Evolutionary conservation across 53 echinoderm and acorn worm genomes (phyloP), one percentile per base, ranked within the genome.

Genomic region (Paracentrotus lividus): DNA sequence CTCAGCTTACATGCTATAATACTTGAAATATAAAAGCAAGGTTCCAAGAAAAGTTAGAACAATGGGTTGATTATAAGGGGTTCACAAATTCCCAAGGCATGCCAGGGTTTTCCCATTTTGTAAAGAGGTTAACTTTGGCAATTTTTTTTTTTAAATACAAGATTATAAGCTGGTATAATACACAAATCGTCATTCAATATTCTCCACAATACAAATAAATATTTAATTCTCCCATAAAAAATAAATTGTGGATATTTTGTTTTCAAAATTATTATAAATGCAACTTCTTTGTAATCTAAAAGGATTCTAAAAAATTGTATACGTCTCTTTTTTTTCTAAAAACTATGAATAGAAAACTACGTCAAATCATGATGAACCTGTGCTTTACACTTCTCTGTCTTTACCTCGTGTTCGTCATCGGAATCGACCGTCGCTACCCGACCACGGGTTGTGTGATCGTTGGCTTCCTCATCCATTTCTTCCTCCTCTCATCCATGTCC

Each of bases 311-410:
- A 8, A 26, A 7, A 5, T 24, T n/a, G 0, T 12, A 1, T 5
- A 8, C 27, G 64, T 7, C 3, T 10, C 38, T 0, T 77, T 8
- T 31, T n/a, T 6, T 42, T 36, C 29, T 53, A 53, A 10, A 53
- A 53, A 34, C 16, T 42, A 5, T 42, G 8, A 34, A 36, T 43
- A 97, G 98, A 89, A 95, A 95, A 52, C 67, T 96, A 13, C 94
- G 98, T 24, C 94, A 94, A 89, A 96, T 97, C 90, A 77, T 97
- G 75, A 59, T 96, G 58, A 92, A 93, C 40, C 93, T 96, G 7
- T 95, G 94, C 94, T 88, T 94, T 49, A 93, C 95, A 9, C 94
- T 97, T 29, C 89, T 96, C 38, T 92, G 95, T 38, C 94, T 97
- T 4, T 95, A 96, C 88, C 59, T 96, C 18, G 92, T 90, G 13